Percentiles rank a stretch among this genome's conserved stretches.
Evolutionary conservation across 2,797 vertebrate genomes (phyloP).

Genomic region (Hippopotamyrus pictus): DNA sequence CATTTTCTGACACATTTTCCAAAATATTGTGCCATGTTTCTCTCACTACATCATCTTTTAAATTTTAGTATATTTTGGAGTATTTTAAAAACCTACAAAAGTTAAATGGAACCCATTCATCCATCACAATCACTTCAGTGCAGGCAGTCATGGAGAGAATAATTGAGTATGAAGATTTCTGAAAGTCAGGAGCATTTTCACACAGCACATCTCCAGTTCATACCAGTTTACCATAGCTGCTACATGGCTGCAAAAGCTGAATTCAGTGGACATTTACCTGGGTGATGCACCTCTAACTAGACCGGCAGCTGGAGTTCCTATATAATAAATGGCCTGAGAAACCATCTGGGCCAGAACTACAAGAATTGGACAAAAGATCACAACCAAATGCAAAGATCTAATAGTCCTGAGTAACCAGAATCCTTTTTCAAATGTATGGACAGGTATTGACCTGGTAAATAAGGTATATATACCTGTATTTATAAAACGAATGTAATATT

Average conservation of each 20-base stretch:
- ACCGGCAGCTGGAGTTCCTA: not conserved
- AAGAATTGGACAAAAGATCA: constrained; percentile 4
- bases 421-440: not conserved
- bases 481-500: not conserved
- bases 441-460: not conserved
- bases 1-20: not conserved
- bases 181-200: not conserved
- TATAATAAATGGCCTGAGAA: constrained; percentile 24
- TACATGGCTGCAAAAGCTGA: constrained; percentile 1
- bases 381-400: not conserved
- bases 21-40: not conserved
- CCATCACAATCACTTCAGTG: not conserved
- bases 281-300: not conserved
- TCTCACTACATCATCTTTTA: not conserved
- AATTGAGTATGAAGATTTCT: not conserved
- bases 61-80: not conserved
- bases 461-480: constrained; percentile 10
- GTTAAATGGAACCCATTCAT: not conserved
- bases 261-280: not conserved
- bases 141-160: not conserved
- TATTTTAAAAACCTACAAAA: not conserved
- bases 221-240: not conserved
- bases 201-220: not conserved
- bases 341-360: constrained; percentile 26
- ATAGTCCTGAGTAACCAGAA: not conserved